A percentile compares a stretch with the other conserved stretches of the same genome.
Conservation (phyloP, 2,888 invertebrate species). For the Eristalinus aeneus region DNA sequence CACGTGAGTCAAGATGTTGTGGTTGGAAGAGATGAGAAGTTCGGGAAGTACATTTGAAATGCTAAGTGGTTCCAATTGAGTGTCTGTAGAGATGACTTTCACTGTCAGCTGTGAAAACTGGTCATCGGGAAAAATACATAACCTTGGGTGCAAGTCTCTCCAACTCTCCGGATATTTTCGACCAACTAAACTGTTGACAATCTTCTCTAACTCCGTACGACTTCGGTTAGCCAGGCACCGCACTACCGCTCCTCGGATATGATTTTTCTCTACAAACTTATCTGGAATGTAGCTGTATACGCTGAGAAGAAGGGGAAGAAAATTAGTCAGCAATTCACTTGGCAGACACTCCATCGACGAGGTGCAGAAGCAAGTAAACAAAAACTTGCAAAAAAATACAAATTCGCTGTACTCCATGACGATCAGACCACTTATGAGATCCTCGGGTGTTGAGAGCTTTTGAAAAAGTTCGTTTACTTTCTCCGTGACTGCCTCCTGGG, state of each 20-base stretch:
- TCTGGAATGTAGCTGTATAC: conserved; percentile 74
- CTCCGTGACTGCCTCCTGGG: conserved; percentile 68
- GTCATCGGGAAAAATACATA: conserved; percentile 70
- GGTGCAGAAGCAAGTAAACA: conserved; percentile 77
- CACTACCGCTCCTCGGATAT: conserved; percentile 73
- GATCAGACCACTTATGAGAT: conserved; percentile 75
- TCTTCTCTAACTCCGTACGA: conserved; percentile 72
- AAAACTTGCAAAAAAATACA: conserved; percentile 71
- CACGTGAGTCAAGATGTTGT: conserved; percentile 76
- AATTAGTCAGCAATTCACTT: conserved; percentile 74
- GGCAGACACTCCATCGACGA: conserved; percentile 77
- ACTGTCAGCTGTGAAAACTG: conserved; percentile 59
- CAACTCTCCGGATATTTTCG: conserved; percentile 71
- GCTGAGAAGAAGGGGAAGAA: conserved; percentile 76
- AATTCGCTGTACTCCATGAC: conserved; percentile 77
- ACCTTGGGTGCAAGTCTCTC: conserved; percentile 73
- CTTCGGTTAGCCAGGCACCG: conserved; percentile 77
- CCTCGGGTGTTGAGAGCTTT: conserved; percentile 73
- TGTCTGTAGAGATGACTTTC: conserved; percentile 72
- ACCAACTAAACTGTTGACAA: conserved; percentile 73
- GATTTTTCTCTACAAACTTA: conserved; percentile 53
- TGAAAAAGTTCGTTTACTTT: conserved; percentile 72
- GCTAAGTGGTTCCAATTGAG: conserved; percentile 54
- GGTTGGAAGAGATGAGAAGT: conserved; percentile 74
- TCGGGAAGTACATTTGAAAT: conserved; percentile 72